Conservation (phyloP, 2,113 vertebrate species). For the Ceyx melanurus region DNA sequence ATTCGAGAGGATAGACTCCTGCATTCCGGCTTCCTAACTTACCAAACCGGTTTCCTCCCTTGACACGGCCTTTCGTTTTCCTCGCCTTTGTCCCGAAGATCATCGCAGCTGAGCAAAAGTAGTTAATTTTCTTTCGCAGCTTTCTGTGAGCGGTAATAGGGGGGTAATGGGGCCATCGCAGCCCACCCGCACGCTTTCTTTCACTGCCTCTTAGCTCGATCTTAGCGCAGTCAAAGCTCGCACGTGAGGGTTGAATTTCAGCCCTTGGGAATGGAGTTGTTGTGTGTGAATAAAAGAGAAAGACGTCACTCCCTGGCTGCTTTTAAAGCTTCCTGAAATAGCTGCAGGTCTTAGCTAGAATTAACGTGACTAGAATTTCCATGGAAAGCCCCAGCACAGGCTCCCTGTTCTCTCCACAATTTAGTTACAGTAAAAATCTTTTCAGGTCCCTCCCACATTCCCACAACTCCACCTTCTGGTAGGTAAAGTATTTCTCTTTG, state of each 20-base stretch:
- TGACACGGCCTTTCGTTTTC: not conserved
- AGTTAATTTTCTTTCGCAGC: slow-evolving; percentile 2
- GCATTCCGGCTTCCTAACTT: not conserved
- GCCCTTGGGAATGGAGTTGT: not conserved
- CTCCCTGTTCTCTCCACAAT: not conserved
- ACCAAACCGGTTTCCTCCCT: slow-evolving; percentile 4
- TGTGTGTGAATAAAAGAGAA: slow-evolving; percentile 33
- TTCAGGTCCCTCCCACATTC: slow-evolving; percentile 37
- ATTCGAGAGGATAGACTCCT: not conserved
- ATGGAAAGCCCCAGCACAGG: slow-evolving; percentile 16
- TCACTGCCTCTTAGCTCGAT: not conserved
- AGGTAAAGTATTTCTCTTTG: not conserved
- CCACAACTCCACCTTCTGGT: slow-evolving; percentile 58
- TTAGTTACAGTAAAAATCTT: slow-evolving; percentile 3
- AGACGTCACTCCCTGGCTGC: slow-evolving; percentile 16
- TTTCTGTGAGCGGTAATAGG: not conserved
- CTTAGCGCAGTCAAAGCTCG: not conserved
- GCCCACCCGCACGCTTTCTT: not conserved
- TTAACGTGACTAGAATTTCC: slow-evolving; percentile 15
- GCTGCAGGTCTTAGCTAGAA: slow-evolving; percentile 10
- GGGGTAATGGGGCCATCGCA: not conserved
- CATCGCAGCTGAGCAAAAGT: not conserved
- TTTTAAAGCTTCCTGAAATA: slow-evolving; percentile 57
- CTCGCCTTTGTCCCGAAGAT: not conserved
- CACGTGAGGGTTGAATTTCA: not conserved